Conservation (phyloP, 2,888 invertebrate genomes). For the Apantesis nais region DNA sequence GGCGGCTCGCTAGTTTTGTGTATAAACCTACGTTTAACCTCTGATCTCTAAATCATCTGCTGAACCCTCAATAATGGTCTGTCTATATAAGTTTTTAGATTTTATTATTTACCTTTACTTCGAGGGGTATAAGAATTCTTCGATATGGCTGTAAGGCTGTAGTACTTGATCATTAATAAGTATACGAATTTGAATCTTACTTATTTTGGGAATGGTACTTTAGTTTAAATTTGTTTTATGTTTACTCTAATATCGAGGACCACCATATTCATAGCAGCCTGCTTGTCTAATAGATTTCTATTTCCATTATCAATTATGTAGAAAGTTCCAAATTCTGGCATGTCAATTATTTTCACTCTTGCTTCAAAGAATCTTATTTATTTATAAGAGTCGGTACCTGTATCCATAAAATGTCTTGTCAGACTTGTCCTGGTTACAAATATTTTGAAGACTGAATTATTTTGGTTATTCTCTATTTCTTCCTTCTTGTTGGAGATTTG, state of each 20-base stretch:
- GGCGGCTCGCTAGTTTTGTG: too few relatives aligned
- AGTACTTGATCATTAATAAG: constrained; percentile 19
- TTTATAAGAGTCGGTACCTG: too few relatives aligned
- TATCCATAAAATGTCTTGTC: constrained; percentile 16
- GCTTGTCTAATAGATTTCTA: too few relatives aligned
- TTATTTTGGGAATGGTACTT: constrained; percentile 44
- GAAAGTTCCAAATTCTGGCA: too few relatives aligned
- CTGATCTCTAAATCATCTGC: too few relatives aligned
- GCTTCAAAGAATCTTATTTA: too few relatives aligned
- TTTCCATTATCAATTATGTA: too few relatives aligned
- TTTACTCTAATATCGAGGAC: constrained; percentile 23
- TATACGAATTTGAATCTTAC: constrained; percentile 21
- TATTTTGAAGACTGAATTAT: not conserved
- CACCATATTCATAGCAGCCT: constrained; percentile 22
- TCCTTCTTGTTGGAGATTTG: too few relatives aligned
- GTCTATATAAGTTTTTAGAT: constrained; percentile 19
- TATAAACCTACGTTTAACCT: too few relatives aligned
- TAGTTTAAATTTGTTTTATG: constrained; percentile 17
- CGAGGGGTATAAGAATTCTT: constrained; percentile 26
- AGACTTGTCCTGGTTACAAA: constrained; percentile 23
- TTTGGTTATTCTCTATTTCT: too few relatives aligned
- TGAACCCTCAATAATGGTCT: too few relatives aligned
- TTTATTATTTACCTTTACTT: constrained; percentile 24
- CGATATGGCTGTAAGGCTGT: constrained; percentile 24
- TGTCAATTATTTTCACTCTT: too few relatives aligned